Evolutionary conservation across 2,888 invertebrate genomes (phyloP), one percentile per base, ranked within the genome.

Genomic region (Norana najaformis): DNA sequence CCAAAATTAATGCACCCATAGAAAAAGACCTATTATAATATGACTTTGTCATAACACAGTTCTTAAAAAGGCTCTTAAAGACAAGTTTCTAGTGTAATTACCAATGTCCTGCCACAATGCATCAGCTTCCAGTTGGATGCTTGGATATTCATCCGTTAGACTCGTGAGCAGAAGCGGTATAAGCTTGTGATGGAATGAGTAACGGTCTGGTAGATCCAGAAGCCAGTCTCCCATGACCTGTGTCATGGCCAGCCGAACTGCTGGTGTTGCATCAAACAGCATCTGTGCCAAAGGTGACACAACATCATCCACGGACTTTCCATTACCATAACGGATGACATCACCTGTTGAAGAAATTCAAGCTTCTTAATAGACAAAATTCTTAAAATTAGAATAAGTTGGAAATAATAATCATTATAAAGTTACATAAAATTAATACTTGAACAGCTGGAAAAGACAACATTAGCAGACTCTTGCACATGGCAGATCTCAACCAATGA

Each of bases 111-210:
- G 93, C 95, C 95, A 95, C 34, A 94, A 92, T 34, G 93, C 92
- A 90, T 94, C 94, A 30, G 95, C 94, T 41, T 93, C 90, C 88
- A 94, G 93, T 18, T 92, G 91, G n/a, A 95, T 94, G 91, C 97
- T 97, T 3, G 96, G 96, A 91, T 97, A 96, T 91, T 97, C 97
- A 94, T 98, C 98, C 93, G 97, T 97, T 6, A 98, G 95, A 91
- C 98, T 97, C 88, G 98, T 97, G 69, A 98, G 95, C 8, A 98
- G 95, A 23, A 98, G 95, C 0, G 98, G 98, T 92, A 98, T 96
- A 93, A 98, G 96, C 92, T 97, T 96, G 94, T 97, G 96, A 96
- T 97, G 98, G 95, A 96, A 98, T 0, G 98, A 98, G 94, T 98
- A 98, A 92, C 98, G 96, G 94, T 98, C 98, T 89, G 96, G 96